phyloP scores from a whole-genome alignment of 2,113 vertebrate genomes.

The Origma solitaria region DNA sequence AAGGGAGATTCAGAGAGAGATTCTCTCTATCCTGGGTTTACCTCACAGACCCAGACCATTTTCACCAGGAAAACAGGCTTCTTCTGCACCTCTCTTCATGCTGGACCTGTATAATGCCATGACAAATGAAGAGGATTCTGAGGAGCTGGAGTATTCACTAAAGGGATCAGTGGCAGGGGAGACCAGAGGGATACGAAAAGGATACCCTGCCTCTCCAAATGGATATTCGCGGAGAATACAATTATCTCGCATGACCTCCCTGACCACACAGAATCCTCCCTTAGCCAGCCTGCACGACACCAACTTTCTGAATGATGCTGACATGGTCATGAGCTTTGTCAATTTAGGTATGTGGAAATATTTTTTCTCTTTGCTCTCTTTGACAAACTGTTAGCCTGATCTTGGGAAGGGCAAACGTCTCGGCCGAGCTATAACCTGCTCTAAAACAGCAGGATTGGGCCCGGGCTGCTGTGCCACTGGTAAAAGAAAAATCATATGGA shows the following conservation, averaged over 20 bases:
- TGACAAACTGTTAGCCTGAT: neutral
- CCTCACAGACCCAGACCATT: constrained; percentile 97
- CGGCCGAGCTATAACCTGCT: neutral
- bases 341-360: constrained; percentile 89
- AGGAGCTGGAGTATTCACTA: constrained; percentile 73
- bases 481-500: constrained; percentile 26
- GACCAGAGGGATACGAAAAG: constrained; percentile 78
- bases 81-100: constrained; percentile 98
- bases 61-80: constrained; percentile 92
- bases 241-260: constrained; percentile 73
- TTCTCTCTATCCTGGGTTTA: constrained; percentile 97
- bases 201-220: constrained; percentile 80
- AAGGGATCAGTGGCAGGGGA: constrained; percentile 79
- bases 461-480: neutral
- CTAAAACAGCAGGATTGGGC: neutral
- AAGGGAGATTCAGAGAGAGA: constrained; percentile 97
- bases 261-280: constrained; percentile 83
- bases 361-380: constrained; percentile 47
- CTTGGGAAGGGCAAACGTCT: neutral
- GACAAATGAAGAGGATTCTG: constrained; percentile 88
- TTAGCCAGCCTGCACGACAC: constrained; percentile 88
- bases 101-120: constrained; percentile 98
- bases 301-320: constrained; percentile 97
- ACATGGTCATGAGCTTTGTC: constrained; percentile 99
- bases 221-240: constrained; percentile 85